Evolutionary conservation across 2,797 vertebrate genomes (phyloP).

Genomic region (Cephalopachus bancanus): DNA sequence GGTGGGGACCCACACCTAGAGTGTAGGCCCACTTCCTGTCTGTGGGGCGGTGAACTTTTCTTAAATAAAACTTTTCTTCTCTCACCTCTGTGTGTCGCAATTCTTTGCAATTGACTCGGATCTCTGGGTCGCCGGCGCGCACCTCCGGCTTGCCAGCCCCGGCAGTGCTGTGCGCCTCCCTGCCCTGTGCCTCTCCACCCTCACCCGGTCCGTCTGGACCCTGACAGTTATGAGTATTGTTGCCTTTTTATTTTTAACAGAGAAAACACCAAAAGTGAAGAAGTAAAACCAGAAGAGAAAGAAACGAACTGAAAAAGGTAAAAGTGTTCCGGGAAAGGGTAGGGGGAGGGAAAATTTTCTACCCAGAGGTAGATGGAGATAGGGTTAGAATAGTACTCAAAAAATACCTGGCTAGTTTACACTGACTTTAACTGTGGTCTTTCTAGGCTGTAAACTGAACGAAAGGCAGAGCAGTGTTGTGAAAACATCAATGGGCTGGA

Average conservation of each 20-base stretch:
- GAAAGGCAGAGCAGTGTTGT: not conserved
- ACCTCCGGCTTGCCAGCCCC: no score
- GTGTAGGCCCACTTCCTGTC: no score
- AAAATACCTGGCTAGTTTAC: conserved; percentile 18
- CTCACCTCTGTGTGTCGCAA: no score
- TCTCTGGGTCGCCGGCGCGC: no score
- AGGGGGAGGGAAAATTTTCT: conserved; percentile 19
- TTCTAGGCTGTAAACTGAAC: not conserved
- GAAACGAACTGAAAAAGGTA: not conserved
- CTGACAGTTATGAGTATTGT: not conserved
- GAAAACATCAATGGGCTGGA: not conserved
- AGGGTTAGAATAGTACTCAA: conserved; percentile 1
- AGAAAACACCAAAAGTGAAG: conserved; percentile 10
- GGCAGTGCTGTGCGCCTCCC: no score
- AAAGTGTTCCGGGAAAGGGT: conserved; percentile 51
- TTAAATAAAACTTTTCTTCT: no score
- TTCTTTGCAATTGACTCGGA: no score
- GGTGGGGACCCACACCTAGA: no score
- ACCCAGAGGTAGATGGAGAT: conserved; percentile 6
- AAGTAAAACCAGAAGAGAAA: conserved; percentile 56
- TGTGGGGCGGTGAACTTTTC: no score
- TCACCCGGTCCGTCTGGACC: no score
- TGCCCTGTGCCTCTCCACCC: no score
- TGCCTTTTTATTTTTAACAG: not conserved
- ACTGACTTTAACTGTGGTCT: not conserved